Conservation (phyloP, 2,113 vertebrate genomes). For the Cololabis saira region DNA sequence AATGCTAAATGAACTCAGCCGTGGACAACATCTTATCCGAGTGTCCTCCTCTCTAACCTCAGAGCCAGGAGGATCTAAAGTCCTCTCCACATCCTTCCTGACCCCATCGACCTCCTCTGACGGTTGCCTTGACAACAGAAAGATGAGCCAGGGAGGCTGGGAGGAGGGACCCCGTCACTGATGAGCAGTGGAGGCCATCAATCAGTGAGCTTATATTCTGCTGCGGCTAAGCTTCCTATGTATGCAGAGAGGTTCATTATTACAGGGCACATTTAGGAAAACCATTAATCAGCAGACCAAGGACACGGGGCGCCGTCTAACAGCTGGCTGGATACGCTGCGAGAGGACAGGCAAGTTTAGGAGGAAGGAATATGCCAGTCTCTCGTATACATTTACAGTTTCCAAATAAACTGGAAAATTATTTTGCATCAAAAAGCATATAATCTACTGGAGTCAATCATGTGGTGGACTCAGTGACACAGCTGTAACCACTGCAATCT, state of each 20-base stretch:
- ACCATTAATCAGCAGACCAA: constrained; percentile 41
- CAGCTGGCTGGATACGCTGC: constrained; percentile 6
- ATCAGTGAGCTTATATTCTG: constrained; percentile 51
- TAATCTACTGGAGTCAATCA: background rate
- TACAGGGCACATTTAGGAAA: constrained; percentile 30
- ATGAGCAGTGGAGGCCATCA: constrained; percentile 43
- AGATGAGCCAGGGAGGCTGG: constrained; percentile 56
- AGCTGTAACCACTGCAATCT: constrained; percentile 20
- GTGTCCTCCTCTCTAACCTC: constrained; percentile 44
- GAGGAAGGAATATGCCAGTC: constrained; percentile 27
- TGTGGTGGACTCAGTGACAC: constrained; percentile 19
- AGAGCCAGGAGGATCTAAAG: constrained; percentile 54
- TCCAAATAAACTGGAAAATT: constrained; percentile 21
- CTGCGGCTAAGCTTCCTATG: constrained; percentile 24
- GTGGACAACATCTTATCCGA: constrained; percentile 29
- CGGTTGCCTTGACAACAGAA: constrained; percentile 75
- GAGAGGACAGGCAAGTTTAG: background rate
- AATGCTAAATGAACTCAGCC: constrained; percentile 56
- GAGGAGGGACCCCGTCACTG: constrained; percentile 16
- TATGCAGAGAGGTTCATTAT: constrained; percentile 29
- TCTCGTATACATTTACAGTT: background rate
- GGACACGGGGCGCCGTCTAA: constrained; percentile 16
- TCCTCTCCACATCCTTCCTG: constrained; percentile 62
- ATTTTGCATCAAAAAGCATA: constrained; percentile 1
- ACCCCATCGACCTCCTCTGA: constrained; percentile 73